Evolutionary conservation across 1,140 invertebrate genomes (phyloP).

Genomic region (Lepeophtheirus salmonis): DNA sequence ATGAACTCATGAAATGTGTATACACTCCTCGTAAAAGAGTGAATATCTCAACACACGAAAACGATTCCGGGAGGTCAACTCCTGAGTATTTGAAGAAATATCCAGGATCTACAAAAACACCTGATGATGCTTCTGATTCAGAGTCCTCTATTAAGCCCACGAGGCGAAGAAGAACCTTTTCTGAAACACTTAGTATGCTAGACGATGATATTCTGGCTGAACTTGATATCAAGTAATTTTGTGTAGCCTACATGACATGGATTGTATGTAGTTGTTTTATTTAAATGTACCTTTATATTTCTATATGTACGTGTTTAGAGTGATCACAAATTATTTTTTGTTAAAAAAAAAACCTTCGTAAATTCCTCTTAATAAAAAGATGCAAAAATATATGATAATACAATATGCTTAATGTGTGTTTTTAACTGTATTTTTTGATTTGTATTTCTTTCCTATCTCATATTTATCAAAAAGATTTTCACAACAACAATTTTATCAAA

Average conservation of each 20-base stretch:
- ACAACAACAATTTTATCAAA: no score
- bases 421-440: no score
- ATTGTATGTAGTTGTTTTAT: not conserved
- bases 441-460: no score
- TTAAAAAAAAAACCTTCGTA: no score
- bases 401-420: no score
- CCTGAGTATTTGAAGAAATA: conserved; percentile 14
- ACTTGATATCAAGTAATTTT: conserved; percentile 6
- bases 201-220: conserved; percentile 18
- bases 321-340: no score
- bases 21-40: not conserved
- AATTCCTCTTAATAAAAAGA: no score
- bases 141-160: not conserved
- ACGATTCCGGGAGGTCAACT: conserved; percentile 7
- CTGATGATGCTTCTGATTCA: not conserved
- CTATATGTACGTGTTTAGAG: no score
- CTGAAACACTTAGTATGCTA: conserved; percentile 7
- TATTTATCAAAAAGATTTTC: no score
- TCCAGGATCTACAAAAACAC: not conserved
- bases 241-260: no score
- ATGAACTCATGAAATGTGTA: conserved; percentile 10
- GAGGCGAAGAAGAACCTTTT: conserved; percentile 5
- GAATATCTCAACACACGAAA: not conserved
- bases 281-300: not conserved
- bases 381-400: no score